A percentile compares a stretch with the other conserved stretches of the same genome.
These are phyloP conservation scores for Aphrophora alni DNA, from an alignment of 2,888 invertebrate species.

Conservation along the genomic window DNA sequence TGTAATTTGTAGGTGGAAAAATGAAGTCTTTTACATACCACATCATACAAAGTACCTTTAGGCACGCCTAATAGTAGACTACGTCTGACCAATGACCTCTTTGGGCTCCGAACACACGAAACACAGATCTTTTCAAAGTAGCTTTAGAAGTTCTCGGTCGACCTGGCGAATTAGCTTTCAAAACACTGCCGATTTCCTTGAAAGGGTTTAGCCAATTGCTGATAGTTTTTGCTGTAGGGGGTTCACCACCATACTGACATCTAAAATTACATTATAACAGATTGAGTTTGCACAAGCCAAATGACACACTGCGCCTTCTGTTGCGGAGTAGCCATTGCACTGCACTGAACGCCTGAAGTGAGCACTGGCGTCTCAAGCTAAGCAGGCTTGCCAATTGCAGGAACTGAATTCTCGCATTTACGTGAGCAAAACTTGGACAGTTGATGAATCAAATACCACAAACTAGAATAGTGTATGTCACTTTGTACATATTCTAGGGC, in stretches of 20 bases:
- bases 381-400: not conserved
- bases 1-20: not conserved
- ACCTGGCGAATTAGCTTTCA: not conserved
- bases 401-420: not conserved
- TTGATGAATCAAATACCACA: not conserved
- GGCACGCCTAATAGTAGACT: constrained; percentile 26
- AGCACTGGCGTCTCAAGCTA: no score
- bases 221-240: not conserved
- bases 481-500: not conserved
- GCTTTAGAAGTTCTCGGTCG: not conserved
- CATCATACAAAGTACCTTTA: constrained; percentile 13
- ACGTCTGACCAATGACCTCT: constrained; percentile 12
- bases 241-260: not conserved
- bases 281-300: not conserved
- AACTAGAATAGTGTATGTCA: not conserved
- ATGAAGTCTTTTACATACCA: not conserved
- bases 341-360: not conserved
- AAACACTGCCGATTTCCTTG: not conserved
- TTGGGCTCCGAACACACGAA: constrained; percentile 29
- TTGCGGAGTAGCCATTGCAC: not conserved
- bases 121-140: constrained; percentile 20
- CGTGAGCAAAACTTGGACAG: not conserved
- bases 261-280: not conserved
- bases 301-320: not conserved
- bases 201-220: not conserved